These are phyloP conservation scores for Blennius ocellaris DNA, from an alignment of 2,113 vertebrate species.

Conservation along the genomic window DNA sequence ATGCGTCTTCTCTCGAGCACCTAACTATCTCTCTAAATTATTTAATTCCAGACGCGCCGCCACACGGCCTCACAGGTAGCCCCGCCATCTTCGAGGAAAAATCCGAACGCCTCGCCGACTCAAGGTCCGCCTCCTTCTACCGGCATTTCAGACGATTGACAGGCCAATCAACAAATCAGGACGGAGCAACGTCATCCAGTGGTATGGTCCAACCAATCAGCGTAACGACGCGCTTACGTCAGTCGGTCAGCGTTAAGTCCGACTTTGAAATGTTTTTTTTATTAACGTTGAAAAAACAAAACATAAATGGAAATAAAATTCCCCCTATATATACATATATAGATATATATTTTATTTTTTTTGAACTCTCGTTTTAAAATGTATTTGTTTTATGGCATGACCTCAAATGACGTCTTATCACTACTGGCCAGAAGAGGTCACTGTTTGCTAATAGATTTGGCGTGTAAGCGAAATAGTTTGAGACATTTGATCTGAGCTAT, in stretches of 20 bases:
- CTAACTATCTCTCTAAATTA: slow-evolving; percentile 39
- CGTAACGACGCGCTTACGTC: too few species aligned
- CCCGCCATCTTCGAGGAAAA: slow-evolving; percentile 80
- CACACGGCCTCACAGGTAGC: slow-evolving; percentile 26
- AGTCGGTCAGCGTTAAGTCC: too few species aligned
- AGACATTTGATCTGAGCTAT: background rate
- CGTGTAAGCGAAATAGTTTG: background rate
- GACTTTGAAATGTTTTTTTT: too few species aligned
- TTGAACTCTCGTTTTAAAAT: background rate
- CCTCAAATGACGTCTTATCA: background rate
- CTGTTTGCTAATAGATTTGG: slow-evolving; percentile 22
- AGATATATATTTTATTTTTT: too few species aligned
- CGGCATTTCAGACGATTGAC: slow-evolving; percentile 62
- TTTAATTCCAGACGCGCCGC: slow-evolving; percentile 41
- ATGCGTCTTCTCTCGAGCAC: slow-evolving; percentile 1
- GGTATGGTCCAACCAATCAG: slow-evolving; percentile 26
- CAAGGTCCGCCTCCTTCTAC: slow-evolving; percentile 42
- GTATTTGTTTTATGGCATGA: background rate
- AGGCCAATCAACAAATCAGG: slow-evolving; percentile 38
- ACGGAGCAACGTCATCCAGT: fast-evolving
- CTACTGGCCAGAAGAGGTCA: slow-evolving; percentile 35
- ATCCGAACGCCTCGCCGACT: slow-evolving; percentile 23
- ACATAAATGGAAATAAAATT: too few species aligned
- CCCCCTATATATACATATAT: too few species aligned
- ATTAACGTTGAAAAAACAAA: too few species aligned